A percentile compares a stretch with the other conserved stretches of the same genome.
Conservation (phyloP, 2,888 invertebrate species). For the Rhaphigaster nebulosa region DNA sequence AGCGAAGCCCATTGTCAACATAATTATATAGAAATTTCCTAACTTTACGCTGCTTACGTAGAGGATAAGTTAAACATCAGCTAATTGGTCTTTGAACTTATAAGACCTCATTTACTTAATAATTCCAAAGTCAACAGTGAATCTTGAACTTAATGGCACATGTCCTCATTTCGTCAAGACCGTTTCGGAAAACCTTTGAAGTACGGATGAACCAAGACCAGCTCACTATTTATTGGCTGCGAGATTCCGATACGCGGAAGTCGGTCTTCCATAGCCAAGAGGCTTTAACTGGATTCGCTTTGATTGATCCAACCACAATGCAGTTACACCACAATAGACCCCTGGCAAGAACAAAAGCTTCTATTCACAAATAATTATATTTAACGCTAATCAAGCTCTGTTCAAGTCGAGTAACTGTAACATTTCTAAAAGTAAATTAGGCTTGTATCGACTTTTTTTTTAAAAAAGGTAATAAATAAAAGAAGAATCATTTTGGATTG, state of each 20-base stretch:
- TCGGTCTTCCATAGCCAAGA: constrained; percentile 32
- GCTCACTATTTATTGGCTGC: not conserved
- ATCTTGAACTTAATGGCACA: not conserved
- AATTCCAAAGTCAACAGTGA: not conserved
- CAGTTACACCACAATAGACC: constrained; percentile 1
- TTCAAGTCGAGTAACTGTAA: not conserved
- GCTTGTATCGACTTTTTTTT: too few relatives aligned
- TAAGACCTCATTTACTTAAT: not conserved
- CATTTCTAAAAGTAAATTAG: not conserved
- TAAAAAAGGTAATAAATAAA: too few relatives aligned
- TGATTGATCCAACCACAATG: not conserved
- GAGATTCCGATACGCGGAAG: not conserved
- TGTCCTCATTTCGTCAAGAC: not conserved
- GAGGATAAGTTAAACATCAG: not conserved
- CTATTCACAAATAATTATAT: constrained; percentile 26
- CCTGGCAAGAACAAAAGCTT: constrained; percentile 21
- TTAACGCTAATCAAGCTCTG: not conserved
- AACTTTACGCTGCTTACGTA: not conserved
- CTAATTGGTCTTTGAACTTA: not conserved
- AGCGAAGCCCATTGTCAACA: not conserved
- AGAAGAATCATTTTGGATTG: too few relatives aligned
- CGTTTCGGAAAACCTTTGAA: not conserved
- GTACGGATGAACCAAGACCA: not conserved
- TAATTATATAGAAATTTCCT: not conserved
- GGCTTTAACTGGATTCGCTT: constrained; percentile 28